Base-by-base conservation (phyloP, 2,888 invertebrate genomes). In the Unio delphinus region DNA sequence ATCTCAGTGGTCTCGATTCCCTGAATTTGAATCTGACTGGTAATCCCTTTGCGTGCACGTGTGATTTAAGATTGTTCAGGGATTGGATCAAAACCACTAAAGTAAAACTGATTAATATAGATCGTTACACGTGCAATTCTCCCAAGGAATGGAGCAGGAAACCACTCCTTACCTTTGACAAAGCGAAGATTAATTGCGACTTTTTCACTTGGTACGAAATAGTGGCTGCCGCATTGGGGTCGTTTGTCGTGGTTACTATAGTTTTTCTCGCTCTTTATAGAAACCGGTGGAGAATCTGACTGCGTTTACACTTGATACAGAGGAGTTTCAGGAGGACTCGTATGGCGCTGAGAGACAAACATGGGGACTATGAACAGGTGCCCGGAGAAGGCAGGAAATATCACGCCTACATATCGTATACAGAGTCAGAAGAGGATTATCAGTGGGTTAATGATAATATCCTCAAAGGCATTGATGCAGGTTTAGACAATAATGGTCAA, bases 21-120 rank as follows among this genome's bases (percentile, higher is more conserved):
- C 79, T 90, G 20, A 85, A 89, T 89, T 45, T 45, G 45, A 75
- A 77, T 62, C 91, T 97, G 71, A 95, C 92, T 95, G 96, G 95
- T 88, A 97, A 97, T 91, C 96, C 97, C 61, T 91, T 97, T 82
- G 94, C 94, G 76, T 97, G 97, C 90, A 95, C 94, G 87, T 97
- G 97, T 90, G 95, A 96, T 89, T 94, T 96, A 72, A 95, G 96
- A 90, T 95, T 95, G 89, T 92, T 96, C 64, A 96, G 97, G 95
- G 95, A 94, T 91, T 97, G 96, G 97, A 92, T 97, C 92, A 95
- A 86, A 95, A 95, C 89, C 95, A 97, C 91, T 93, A 68, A 70
- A 1, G 65, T 81, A 1, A 58, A 26, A 0, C 20, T 85, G 30
- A 61, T 72, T 3, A 67, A 74, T 7, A 61, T 65, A n/a, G 64